phyloP scores from a whole-genome alignment of 2,888 invertebrate species.

The Parochlus steinenii region DNA sequence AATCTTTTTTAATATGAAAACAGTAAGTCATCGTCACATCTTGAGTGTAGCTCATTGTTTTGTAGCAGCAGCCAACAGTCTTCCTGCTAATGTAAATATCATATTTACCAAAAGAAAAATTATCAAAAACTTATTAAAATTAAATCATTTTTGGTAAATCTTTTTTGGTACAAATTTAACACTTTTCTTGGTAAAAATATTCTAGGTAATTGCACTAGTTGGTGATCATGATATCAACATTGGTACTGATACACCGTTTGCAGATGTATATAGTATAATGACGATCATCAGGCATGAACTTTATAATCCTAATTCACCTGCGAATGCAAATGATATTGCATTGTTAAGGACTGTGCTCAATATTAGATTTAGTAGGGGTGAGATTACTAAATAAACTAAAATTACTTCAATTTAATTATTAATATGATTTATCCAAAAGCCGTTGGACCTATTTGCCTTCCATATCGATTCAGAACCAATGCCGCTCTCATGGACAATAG shows the following conservation, averaged over 20 bases:
- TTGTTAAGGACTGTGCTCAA: conserved; percentile 8
- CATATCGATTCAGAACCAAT: conserved; percentile 12
- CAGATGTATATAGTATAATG: conserved; percentile 10
- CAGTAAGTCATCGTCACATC: conserved; percentile 26
- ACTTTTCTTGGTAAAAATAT: no score
- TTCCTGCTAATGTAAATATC: background rate
- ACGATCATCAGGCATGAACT: conserved; percentile 10
- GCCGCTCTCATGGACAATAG: conserved; percentile 14
- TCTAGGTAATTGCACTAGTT: conserved; percentile 13
- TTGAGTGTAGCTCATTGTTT: conserved; percentile 39
- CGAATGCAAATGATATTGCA: conserved; percentile 14
- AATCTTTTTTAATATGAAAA: no score
- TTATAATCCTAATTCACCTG: conserved; percentile 1
- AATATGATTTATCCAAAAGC: no score
- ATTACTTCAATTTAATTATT: no score
- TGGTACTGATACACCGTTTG: conserved; percentile 12
- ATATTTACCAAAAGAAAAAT: no score
- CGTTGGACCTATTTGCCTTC: conserved; percentile 15
- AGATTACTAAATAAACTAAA: no score
- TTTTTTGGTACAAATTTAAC: no score
- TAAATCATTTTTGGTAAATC: no score
- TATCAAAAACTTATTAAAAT: no score
- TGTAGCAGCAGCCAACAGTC: conserved; percentile 15
- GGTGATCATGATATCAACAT: conserved; percentile 7
- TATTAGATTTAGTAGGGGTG: conserved; percentile 12